Conservation (phyloP, 2,888 invertebrate genomes). For the Epinotia demarniana region DNA sequence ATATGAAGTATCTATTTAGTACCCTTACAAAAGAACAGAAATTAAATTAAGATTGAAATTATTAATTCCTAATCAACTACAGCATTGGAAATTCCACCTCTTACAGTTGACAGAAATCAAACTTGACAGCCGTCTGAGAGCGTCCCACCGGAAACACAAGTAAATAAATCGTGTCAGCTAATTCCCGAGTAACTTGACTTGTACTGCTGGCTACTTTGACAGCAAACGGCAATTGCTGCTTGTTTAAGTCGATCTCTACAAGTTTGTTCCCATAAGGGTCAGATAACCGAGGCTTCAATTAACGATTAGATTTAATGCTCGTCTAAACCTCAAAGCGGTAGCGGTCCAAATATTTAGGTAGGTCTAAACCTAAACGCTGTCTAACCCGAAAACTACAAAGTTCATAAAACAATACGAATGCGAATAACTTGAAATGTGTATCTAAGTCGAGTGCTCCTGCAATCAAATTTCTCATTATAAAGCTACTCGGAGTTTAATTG, state of each 20-base stretch:
- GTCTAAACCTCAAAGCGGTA: slow-evolving; percentile 5
- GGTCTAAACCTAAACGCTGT: background rate
- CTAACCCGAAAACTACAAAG: slow-evolving; percentile 2
- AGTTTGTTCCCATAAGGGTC: slow-evolving; percentile 25
- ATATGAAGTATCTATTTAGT: no score
- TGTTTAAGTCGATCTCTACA: slow-evolving; percentile 29
- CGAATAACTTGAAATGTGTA: background rate
- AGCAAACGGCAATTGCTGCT: slow-evolving; percentile 24
- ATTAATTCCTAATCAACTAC: background rate
- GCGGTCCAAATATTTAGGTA: background rate
- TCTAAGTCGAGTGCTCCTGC: background rate
- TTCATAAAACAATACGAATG: background rate
- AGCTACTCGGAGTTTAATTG: slow-evolving; percentile 20
- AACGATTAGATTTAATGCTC: slow-evolving; percentile 19
- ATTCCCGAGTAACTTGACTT: slow-evolving; percentile 22
- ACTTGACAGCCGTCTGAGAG: background rate
- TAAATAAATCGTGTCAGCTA: slow-evolving; percentile 28
- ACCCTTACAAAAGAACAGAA: no score
- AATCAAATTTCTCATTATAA: background rate
- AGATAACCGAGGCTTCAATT: slow-evolving; percentile 13
- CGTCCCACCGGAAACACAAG: slow-evolving; percentile 14
- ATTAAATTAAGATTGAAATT: no score
- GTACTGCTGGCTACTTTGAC: slow-evolving; percentile 16
- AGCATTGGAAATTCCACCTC: background rate
- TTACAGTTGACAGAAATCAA: background rate